Base-by-base conservation (phyloP, 2,888 invertebrate species). In the Eretmocerus hayati region DNA sequence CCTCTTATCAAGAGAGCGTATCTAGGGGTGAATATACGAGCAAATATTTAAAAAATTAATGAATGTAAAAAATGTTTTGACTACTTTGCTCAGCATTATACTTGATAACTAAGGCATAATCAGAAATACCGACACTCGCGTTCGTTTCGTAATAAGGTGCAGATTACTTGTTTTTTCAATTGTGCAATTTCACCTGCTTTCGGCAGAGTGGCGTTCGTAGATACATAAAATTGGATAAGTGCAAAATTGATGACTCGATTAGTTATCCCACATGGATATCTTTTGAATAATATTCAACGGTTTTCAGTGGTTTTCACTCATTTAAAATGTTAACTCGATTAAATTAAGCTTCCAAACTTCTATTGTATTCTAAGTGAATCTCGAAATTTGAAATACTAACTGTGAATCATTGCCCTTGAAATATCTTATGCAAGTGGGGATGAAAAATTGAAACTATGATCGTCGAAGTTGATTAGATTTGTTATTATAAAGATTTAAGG, bases 1-100 rank as follows among this genome's bases (percentile, higher is more conserved):
- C 66, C 62, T 63, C n/a, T 65, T 64, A 69, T 67, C 67, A 68
- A 66, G 63, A 63, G 64, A 56, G 60, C 62, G 60, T 60, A 57
- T 60, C 59, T 60, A 61, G 57, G 57, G 47, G 23, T 41, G 38
- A 37, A 18, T 5, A 5, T 20, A 44, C 56, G 53, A 53, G 43
- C 49, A 42, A 48, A 46, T 35, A 45, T 45, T 42, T 48, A 42
- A 48, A 45, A 45, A 46, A 2, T 2, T 39, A 48, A 38, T 43
- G 41, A 50, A 40, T 49, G 49, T 41, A 31, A 45, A 46, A 33
- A 33, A 33, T 33, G 5, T 13, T 33, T 4, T 11, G 8, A 11
- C 11, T 26, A 9, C 26, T 9, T 11, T 26, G 26, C 26, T 26
- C 26, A 26, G 11, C 11, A 26, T 9, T 26, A 26, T 26, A n/a